These are phyloP conservation scores for Torymus texanus DNA, from an alignment of 2,888 invertebrate genomes.

Conservation along the genomic window DNA sequence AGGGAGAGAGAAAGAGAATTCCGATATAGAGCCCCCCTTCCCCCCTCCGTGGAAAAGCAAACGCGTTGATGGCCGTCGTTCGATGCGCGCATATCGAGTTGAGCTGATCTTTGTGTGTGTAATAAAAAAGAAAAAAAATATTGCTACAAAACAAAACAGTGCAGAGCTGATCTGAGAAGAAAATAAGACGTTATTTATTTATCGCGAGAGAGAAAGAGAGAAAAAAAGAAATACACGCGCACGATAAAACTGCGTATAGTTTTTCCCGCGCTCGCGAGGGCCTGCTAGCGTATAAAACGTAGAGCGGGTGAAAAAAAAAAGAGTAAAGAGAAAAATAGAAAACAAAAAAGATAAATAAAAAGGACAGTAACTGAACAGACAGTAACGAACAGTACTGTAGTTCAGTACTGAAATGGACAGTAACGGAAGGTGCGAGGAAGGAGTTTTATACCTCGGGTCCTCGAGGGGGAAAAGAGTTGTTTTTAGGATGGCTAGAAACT, in stretches of 20 bases:
- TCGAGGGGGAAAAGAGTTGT: constrained; percentile 11
- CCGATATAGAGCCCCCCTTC: not conserved
- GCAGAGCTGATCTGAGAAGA: not conserved
- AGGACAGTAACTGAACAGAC: no score
- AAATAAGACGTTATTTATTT: constrained; percentile 35
- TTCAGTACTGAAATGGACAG: no score
- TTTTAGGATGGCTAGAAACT: constrained; percentile 30
- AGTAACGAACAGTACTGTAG: no score
- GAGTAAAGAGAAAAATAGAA: not conserved
- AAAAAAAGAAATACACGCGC: not conserved
- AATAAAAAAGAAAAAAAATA: constrained; percentile 20
- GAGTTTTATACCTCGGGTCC: constrained; percentile 8
- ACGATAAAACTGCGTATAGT: constrained; percentile 22
- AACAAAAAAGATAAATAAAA: not conserved
- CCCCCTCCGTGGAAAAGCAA: no score
- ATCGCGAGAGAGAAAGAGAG: constrained; percentile 10
- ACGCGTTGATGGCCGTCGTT: constrained; percentile 23
- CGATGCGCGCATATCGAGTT: constrained; percentile 47
- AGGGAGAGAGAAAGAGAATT: constrained; percentile 8
- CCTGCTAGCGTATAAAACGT: constrained; percentile 3
- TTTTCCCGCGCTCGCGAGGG: constrained; percentile 20
- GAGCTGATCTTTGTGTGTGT: constrained; percentile 38
- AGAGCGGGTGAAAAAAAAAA: not conserved
- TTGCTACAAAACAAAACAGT: not conserved
- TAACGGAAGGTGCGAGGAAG: no score